A percentile compares a stretch with the other conserved stretches of the same genome.
phyloP scores from a whole-genome alignment of 2,797 vertebrate genomes.

The Anolis apletophallus region DNA sequence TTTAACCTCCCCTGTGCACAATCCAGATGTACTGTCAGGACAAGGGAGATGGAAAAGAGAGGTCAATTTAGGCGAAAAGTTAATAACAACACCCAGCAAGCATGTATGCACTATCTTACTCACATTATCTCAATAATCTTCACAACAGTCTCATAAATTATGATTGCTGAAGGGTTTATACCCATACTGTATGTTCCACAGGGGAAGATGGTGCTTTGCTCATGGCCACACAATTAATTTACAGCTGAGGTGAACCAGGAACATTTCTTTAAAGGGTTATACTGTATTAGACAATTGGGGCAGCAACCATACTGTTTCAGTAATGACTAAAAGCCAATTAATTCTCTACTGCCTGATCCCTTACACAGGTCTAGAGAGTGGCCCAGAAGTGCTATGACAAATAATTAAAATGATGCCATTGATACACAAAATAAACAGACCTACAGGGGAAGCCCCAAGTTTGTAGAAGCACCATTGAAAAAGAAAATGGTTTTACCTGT shows the following conservation, averaged over 20 bases:
- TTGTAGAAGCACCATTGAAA: neutral
- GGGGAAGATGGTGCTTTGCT: neutral
- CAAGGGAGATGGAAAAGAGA: neutral
- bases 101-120: neutral
- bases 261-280: neutral
- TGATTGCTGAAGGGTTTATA: neutral
- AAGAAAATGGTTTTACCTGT: too few species aligned
- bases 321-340: neutral
- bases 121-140: neutral
- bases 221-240: neutral
- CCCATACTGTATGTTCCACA: neutral
- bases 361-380: neutral
- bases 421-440: neutral
- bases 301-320: neutral
- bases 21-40: neutral
- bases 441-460: neutral
- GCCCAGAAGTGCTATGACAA: neutral
- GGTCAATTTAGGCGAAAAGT: neutral
- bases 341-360: neutral
- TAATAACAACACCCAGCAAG: neutral
- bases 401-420: neutral
- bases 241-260: neutral
- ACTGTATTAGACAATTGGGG: neutral
- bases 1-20: neutral
- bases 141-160: neutral